Evolutionary conservation across 2,888 invertebrate species (phyloP).

Genomic region (Alloplasta piceator): DNA sequence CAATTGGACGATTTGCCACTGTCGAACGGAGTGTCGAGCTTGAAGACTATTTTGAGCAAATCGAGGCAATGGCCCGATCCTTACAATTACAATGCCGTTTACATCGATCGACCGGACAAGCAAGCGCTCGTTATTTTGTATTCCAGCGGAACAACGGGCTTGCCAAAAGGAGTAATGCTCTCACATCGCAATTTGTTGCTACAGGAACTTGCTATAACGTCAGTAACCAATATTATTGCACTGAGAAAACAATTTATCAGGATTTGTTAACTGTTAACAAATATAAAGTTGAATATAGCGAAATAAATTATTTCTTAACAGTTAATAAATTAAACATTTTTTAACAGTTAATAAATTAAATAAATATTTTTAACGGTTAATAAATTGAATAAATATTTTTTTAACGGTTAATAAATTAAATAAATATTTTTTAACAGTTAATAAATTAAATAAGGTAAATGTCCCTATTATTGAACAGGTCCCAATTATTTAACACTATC

Average conservation of each 20-base stretch:
- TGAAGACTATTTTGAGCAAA: conserved; percentile 58
- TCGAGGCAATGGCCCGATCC: conserved; percentile 47
- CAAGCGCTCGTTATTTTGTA: conserved; percentile 82
- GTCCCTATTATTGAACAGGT: too few relatives aligned
- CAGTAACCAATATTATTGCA: conserved; percentile 14
- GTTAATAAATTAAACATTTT: neutral
- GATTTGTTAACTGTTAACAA: neutral
- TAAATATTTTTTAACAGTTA: too few relatives aligned
- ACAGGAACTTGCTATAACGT: conserved; percentile 24
- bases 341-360: too few relatives aligned
- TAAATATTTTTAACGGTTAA: too few relatives aligned
- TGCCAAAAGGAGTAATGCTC: conserved; percentile 91
- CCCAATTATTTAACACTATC: too few relatives aligned
- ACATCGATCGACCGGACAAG: conserved; percentile 65
- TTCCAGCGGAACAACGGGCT: conserved; percentile 86
- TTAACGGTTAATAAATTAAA: too few relatives aligned
- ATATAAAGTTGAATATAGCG: neutral
- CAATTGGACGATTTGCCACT: conserved; percentile 68
- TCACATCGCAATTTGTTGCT: conserved; percentile 87
- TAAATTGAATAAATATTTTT: too few relatives aligned
- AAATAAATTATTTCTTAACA: neutral
- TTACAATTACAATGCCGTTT: conserved; percentile 50
- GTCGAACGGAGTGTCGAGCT: conserved; percentile 40
- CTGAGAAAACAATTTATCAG: neutral
- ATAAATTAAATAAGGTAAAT: too few relatives aligned